Conservation (phyloP, 2,113 vertebrate genomes). For the Macaca nemestrina region DNA sequence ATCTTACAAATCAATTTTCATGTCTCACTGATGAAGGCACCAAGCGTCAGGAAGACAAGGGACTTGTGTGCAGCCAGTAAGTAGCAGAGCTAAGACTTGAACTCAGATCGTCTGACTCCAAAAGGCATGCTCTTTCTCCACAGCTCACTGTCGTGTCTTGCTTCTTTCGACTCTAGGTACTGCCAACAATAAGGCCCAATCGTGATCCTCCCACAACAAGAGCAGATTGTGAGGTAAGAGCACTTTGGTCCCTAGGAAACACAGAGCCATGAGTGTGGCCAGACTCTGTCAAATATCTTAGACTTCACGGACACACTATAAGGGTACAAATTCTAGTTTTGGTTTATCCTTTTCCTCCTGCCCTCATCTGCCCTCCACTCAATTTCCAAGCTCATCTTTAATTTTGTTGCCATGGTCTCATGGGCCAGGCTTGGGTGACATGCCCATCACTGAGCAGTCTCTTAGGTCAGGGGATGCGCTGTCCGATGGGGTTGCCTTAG, state of each 20-base stretch:
- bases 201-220: too few species aligned
- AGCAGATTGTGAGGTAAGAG: not conserved
- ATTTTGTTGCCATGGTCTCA: not conserved
- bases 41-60: not conserved
- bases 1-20: not conserved
- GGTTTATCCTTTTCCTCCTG: not conserved
- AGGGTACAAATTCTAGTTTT: not conserved
- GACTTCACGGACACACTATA: not conserved
- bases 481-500: not conserved
- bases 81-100: not conserved
- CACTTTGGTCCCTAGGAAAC: not conserved
- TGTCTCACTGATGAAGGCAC: not conserved
- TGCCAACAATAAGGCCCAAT: not conserved
- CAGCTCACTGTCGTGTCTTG: not conserved
- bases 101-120: not conserved
- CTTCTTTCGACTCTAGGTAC: not conserved
- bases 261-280: not conserved
- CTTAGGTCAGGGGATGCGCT: not conserved
- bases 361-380: not conserved
- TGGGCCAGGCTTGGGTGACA: too few species aligned
- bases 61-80: too few species aligned
- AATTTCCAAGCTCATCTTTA: not conserved
- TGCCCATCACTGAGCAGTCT: accelerated
- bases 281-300: not conserved
- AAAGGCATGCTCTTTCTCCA: not conserved